A percentile compares a stretch with the other conserved stretches of the same genome.
Evolutionary conservation across 2,113 vertebrate genomes (phyloP).

Genomic region (Petaurus breviceps): DNA sequence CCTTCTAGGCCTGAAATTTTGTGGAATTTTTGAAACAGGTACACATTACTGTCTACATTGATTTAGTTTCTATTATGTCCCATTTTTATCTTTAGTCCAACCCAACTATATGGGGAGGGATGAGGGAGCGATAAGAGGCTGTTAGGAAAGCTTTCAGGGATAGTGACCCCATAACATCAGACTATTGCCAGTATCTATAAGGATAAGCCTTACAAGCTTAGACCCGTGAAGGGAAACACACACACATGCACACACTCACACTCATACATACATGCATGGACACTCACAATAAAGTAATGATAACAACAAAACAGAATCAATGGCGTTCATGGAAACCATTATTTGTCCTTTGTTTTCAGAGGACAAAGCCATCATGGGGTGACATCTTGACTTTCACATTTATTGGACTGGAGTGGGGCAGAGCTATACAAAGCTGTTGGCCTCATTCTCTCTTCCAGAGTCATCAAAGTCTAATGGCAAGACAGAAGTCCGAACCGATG

Average conservation of each 20-base stretch:
- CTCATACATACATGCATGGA: not conserved
- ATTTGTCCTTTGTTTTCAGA: not conserved
- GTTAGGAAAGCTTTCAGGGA: not conserved
- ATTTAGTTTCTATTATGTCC: not conserved
- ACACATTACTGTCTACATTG: not conserved
- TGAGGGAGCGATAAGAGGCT: not conserved
- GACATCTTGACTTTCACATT: not conserved
- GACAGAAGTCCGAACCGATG: no score
- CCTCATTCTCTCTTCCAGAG: not conserved
- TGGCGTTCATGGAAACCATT: not conserved
- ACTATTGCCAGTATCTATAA: not conserved
- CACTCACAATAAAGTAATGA: not conserved
- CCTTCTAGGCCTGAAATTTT: not conserved
- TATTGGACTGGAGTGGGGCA: not conserved
- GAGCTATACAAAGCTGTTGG: not conserved
- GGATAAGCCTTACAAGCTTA: not conserved
- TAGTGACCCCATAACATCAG: not conserved
- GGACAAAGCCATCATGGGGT: not conserved
- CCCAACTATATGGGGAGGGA: not conserved
- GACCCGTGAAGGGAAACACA: not conserved
- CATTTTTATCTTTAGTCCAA: not conserved
- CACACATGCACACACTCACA: not conserved
- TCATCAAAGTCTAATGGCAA: not conserved
- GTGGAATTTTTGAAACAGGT: not conserved
- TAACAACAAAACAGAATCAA: not conserved